Base-by-base conservation (phyloP, 2,888 invertebrate species). In the Thereva nobilitata region DNA sequence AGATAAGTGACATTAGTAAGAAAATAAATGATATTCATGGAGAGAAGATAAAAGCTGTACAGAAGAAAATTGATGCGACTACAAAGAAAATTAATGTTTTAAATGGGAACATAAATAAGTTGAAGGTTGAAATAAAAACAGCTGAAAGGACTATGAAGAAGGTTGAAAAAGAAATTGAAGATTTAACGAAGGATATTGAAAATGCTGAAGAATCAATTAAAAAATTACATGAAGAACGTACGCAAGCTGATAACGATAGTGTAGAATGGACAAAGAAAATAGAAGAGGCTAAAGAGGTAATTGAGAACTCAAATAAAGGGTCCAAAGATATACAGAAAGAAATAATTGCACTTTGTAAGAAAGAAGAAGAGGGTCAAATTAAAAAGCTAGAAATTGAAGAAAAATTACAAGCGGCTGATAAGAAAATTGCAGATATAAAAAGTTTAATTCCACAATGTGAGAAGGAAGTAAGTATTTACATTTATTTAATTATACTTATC, bases 321-420 rank as follows among this genome's bases (percentile, higher is more conserved):
- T 85, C 84, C 64, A 76, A 84, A 0, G 84, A 81, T 41, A 78
- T 89, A 0, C 89, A 89, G 71, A 84, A 87, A 66, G 87, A 89
- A 73, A 86, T 91, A 42, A 79, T 83, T 0, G 83, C 82, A 44
- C 78, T 91, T 0, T 85, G 85, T 38, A 82, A 84, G 37, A 83
- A 86, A 65, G 89, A 91, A 75, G 89, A 87, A 69, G 86, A 88
- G 67, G 77, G 88, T 4, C 91, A 90, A 74, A 83, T 87, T 1
- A 83, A 87, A 63, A 86, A 90, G 52, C 82, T 95, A 0, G 92
- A 93, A 74, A 83, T 92, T 0, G 89, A 90, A 68, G 88, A 91
- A 71, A 87, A 89, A 50, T 76, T 92, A 0, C 86, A 84, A 59
- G 85, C 84, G 2, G 82, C 86, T 66, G 83, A 85, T 34, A 86